phyloP scores from a whole-genome alignment of 64 coral and sea anemone genomes.

The Montipora efflorescens region DNA sequence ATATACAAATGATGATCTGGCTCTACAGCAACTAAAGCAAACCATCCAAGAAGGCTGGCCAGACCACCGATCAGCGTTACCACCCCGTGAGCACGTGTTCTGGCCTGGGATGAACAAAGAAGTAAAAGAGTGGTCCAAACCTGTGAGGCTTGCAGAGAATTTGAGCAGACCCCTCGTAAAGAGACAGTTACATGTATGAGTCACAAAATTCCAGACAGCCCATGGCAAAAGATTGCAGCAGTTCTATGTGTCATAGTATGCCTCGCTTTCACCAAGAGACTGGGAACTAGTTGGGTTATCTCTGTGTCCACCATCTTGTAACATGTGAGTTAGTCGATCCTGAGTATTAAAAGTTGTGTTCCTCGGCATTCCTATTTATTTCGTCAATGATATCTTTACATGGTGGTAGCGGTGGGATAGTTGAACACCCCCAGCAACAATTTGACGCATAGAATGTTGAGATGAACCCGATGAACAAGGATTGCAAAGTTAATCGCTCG shows the following conservation, averaged over 20 bases:
- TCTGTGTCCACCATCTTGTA: no score
- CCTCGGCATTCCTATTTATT: no score
- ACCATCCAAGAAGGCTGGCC: background rate
- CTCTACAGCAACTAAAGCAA: background rate
- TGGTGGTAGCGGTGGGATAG: no score
- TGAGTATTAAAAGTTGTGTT: no score
- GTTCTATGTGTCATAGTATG: background rate
- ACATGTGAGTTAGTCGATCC: no score
- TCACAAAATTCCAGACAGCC: slow-evolving; percentile 3
- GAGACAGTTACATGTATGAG: slow-evolving; percentile 12
- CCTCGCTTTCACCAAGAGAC: no score
- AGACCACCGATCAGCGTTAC: background rate
- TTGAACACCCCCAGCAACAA: no score
- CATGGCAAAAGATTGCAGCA: slow-evolving; percentile 36
- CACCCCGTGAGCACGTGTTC: slow-evolving; percentile 10
- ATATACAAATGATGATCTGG: background rate
- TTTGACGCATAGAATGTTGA: no score
- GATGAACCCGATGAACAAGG: no score
- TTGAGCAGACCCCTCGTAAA: background rate
- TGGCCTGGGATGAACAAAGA: slow-evolving; percentile 58
- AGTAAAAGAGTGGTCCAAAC: slow-evolving; percentile 5
- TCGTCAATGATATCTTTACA: no score
- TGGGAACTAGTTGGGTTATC: no score
- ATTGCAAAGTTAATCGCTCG: no score
- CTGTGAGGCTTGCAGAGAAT: slow-evolving; percentile 26